These are phyloP conservation scores for Trissolcus japonicus DNA, from an alignment of 2,888 invertebrate genomes.

Conservation along the genomic window DNA sequence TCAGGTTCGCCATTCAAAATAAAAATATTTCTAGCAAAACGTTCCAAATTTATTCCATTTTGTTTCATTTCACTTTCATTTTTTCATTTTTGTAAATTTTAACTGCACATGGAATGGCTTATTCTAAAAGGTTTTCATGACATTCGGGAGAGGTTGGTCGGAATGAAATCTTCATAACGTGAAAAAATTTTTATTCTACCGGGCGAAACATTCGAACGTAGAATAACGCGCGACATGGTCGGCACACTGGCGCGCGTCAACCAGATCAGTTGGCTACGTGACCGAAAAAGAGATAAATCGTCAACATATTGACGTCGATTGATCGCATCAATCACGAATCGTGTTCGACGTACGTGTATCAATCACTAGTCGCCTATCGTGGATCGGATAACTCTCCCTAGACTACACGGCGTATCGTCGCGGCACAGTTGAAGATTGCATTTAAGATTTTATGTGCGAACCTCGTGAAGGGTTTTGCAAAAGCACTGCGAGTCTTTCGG, in stretches of 20 bases:
- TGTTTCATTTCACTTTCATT: neutral
- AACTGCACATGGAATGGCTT: neutral
- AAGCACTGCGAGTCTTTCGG: slow-evolving; percentile 11
- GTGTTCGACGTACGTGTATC: slow-evolving; percentile 71
- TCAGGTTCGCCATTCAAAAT: too few relatives aligned
- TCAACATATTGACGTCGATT: slow-evolving; percentile 72
- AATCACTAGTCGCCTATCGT: slow-evolving; percentile 71
- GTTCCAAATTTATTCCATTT: too few relatives aligned
- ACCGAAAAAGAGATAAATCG: slow-evolving; percentile 67
- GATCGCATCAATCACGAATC: slow-evolving; percentile 72
- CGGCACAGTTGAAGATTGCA: slow-evolving; percentile 42
- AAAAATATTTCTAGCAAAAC: neutral
- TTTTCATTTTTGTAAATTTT: too few relatives aligned
- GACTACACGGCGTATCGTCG: slow-evolving; percentile 35
- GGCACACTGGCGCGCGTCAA: slow-evolving; percentile 35
- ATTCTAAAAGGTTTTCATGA: neutral
- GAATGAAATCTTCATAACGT: slow-evolving; percentile 9
- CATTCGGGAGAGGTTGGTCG: neutral
- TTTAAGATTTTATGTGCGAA: slow-evolving; percentile 39
- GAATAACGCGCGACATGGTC: slow-evolving; percentile 19
- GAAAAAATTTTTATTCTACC: slow-evolving; percentile 42
- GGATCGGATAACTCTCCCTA: slow-evolving; percentile 46
- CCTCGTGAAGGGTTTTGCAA: slow-evolving; percentile 23
- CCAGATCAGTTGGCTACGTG: slow-evolving; percentile 49
- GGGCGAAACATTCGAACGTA: slow-evolving; percentile 10